Conservation (phyloP, 2,888 invertebrate species). For the Polydrusus cervinus region DNA sequence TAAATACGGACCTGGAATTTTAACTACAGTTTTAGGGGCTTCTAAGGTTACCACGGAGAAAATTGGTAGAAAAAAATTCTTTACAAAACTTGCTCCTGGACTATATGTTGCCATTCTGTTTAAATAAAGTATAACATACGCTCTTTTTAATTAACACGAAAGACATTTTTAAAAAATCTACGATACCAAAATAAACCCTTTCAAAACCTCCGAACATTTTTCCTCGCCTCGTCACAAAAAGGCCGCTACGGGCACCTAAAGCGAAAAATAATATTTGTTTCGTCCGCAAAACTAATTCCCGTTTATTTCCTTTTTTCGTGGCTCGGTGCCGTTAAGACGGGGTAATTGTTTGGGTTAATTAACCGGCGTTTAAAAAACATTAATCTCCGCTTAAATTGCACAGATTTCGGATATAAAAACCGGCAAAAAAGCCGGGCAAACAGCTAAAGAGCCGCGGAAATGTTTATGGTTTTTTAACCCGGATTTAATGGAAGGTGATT, state of each 20-base stretch:
- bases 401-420: constrained; percentile 61
- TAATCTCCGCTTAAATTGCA: constrained; percentile 63
- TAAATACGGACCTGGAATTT: no score
- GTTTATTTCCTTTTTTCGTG: constrained; percentile 54
- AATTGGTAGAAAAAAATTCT: no score
- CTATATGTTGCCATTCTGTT: no score
- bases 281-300: constrained; percentile 50
- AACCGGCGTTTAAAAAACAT: constrained; percentile 59
- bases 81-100: no score
- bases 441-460: constrained; percentile 65
- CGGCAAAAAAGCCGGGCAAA: constrained; percentile 54
- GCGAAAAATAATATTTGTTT: constrained; percentile 54
- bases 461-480: constrained; percentile 69
- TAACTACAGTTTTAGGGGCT: no score
- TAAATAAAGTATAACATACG: no score
- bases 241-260: constrained; percentile 49
- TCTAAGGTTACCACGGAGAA: no score
- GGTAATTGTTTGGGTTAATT: constrained; percentile 60
- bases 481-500: constrained; percentile 67
- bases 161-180: not conserved
- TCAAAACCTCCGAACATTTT: constrained; percentile 56
- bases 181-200: constrained; percentile 7
- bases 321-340: constrained; percentile 54
- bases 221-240: constrained; percentile 54
- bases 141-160: no score